phyloP scores from a whole-genome alignment of 2,113 vertebrate species.

The Cyanoliseus patagonus region DNA sequence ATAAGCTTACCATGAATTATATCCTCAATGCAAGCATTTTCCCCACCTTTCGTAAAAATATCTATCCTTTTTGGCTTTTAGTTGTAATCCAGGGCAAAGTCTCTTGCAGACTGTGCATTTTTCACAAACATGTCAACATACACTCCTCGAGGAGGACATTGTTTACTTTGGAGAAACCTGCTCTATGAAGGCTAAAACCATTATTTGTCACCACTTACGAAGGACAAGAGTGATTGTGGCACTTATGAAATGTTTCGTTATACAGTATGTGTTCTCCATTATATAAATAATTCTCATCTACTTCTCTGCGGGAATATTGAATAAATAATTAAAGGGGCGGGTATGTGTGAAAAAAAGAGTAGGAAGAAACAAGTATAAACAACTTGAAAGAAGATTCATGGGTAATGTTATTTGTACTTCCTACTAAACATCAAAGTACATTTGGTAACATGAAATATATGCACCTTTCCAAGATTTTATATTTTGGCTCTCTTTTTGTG shows the following conservation, averaged over 20 bases:
- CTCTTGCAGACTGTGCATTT: conserved; percentile 12
- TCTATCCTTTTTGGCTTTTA: conserved; percentile 3
- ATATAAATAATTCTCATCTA: conserved; percentile 57
- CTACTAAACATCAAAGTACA: conserved; percentile 41
- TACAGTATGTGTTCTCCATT: conserved; percentile 36
- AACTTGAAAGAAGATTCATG: conserved; percentile 58
- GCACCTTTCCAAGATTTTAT: conserved; percentile 36
- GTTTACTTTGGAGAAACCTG: conserved; percentile 56
- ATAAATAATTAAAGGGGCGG: conserved; percentile 41
- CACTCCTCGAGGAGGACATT: conserved; percentile 7
- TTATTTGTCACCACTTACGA: conserved; percentile 52
- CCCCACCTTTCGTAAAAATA: background rate
- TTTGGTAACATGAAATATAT: conserved; percentile 16
- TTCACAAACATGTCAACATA: conserved; percentile 61
- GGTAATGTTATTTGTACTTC: conserved; percentile 51
- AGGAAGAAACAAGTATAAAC: conserved; percentile 60
- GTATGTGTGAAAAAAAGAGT: background rate
- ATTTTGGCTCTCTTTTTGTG: conserved; percentile 3
- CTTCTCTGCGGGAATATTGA: conserved; percentile 45
- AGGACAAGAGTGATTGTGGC: conserved; percentile 39
- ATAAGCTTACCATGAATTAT: conserved; percentile 25
- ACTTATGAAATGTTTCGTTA: conserved; percentile 55
- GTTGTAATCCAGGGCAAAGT: background rate
- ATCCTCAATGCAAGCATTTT: conserved; percentile 3
- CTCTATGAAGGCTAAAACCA: conserved; percentile 34